These are phyloP conservation scores for Orbicella faveolata DNA, from an alignment of 64 coral and sea anemone species.

Conservation along the genomic window DNA sequence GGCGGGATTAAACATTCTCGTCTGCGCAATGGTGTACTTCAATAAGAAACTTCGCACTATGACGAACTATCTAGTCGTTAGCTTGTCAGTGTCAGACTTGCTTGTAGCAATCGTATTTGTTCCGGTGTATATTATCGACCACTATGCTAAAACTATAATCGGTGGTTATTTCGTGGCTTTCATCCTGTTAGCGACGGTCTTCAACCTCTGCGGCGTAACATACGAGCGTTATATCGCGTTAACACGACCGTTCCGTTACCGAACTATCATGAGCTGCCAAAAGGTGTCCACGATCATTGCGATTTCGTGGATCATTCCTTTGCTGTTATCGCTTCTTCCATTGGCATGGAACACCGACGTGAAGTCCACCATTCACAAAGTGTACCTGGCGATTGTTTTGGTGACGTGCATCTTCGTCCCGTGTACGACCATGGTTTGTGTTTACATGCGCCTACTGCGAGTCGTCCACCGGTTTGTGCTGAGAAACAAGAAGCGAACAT, in stretches of 20 bases:
- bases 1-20: constrained; percentile 56
- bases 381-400: constrained; percentile 52
- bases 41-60: constrained; percentile 71
- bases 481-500: constrained; percentile 36
- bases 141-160: constrained; percentile 53
- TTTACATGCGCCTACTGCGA: constrained; percentile 54
- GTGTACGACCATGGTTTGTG: constrained; percentile 59
- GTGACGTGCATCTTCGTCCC: constrained; percentile 64
- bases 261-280: constrained; percentile 39
- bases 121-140: constrained; percentile 61
- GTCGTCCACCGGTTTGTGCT: constrained; percentile 59
- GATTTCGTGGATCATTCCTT: constrained; percentile 55
- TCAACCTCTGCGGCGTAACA: constrained; percentile 76
- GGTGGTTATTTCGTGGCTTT: constrained; percentile 73
- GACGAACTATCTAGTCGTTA: constrained; percentile 65
- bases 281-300: constrained; percentile 34
- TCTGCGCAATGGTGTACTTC: constrained; percentile 61
- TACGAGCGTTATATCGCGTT: constrained; percentile 79
- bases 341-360: constrained; percentile 69
- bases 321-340: constrained; percentile 57
- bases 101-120: constrained; percentile 56
- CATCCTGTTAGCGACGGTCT: constrained; percentile 72
- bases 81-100: constrained; percentile 62
- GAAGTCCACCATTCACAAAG: constrained; percentile 29
- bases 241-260: constrained; percentile 74